Evolutionary conservation across 2,797 vertebrate species (phyloP).

Genomic region (Odontamblyopus lacepedii): DNA sequence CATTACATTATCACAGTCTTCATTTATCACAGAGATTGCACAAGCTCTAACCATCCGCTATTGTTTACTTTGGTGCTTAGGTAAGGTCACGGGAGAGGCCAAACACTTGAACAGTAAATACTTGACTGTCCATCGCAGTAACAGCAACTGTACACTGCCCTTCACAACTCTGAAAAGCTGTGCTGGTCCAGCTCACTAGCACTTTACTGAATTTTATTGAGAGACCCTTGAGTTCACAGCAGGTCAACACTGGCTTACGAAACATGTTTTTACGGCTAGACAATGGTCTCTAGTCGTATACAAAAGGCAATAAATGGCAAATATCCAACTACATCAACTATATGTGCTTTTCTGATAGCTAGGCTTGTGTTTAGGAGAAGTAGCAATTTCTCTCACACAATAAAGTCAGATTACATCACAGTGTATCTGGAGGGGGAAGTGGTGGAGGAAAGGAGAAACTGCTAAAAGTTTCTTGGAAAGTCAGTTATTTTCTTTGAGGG

Average conservation of each 20-base stretch:
- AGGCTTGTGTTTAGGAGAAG: constrained; percentile 16
- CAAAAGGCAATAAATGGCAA: not conserved
- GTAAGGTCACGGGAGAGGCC: not conserved
- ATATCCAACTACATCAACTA: not conserved
- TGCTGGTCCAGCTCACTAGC: not conserved
- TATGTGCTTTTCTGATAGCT: constrained; percentile 3
- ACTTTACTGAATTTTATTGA: not conserved
- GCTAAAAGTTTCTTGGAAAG: constrained; percentile 8
- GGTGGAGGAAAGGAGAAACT: constrained; percentile 8
- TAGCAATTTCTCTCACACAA: constrained; percentile 5
- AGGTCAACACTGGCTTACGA: not conserved
- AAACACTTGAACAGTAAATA: not conserved
- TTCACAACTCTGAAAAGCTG: not conserved
- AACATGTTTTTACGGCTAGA: not conserved
- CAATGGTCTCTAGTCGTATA: not conserved
- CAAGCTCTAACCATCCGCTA: not conserved
- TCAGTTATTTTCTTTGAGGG: too few species aligned
- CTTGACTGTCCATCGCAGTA: not conserved
- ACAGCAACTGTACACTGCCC: not conserved
- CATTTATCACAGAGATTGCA: not conserved
- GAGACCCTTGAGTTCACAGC: not conserved
- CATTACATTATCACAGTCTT: too few species aligned
- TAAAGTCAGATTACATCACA: constrained; percentile 26
- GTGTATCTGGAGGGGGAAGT: constrained; percentile 5
- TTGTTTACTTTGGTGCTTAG: not conserved